Percentiles rank a stretch among this genome's conserved stretches.
phyloP scores from a whole-genome alignment of 2,113 vertebrate species.

The Apus apus region DNA sequence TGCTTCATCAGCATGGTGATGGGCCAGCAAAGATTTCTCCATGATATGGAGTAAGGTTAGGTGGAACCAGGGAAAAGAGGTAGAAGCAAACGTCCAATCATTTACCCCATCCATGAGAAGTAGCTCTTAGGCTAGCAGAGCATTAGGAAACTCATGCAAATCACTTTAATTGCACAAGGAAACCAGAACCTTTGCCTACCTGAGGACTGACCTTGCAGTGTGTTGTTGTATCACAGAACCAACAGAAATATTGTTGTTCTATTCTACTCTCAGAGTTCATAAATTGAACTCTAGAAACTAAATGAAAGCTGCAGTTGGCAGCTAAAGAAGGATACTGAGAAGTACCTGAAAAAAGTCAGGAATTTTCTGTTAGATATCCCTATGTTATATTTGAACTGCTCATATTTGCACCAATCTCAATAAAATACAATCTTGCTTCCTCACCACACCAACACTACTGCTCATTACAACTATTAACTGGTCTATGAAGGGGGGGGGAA shows the following conservation, averaged over 20 bases:
- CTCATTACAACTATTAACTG: background rate
- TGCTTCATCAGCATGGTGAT: background rate
- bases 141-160: background rate
- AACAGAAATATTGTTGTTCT: background rate
- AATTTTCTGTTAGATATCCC: background rate
- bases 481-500: background rate
- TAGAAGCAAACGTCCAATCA: background rate
- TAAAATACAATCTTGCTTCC: background rate
- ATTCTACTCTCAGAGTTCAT: background rate
- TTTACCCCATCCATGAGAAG: background rate
- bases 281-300: background rate
- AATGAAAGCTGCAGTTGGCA: background rate
- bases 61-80: background rate
- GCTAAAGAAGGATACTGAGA: background rate
- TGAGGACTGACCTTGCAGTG: background rate
- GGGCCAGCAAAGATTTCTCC: background rate
- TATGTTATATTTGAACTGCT: background rate
- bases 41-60: background rate
- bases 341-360: background rate
- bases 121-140: background rate
- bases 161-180: accelerated
- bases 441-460: background rate
- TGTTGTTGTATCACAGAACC: background rate
- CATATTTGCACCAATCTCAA: background rate
- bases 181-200: background rate